Conservation (phyloP, 2,888 invertebrate genomes). For the Tipula unca region DNA sequence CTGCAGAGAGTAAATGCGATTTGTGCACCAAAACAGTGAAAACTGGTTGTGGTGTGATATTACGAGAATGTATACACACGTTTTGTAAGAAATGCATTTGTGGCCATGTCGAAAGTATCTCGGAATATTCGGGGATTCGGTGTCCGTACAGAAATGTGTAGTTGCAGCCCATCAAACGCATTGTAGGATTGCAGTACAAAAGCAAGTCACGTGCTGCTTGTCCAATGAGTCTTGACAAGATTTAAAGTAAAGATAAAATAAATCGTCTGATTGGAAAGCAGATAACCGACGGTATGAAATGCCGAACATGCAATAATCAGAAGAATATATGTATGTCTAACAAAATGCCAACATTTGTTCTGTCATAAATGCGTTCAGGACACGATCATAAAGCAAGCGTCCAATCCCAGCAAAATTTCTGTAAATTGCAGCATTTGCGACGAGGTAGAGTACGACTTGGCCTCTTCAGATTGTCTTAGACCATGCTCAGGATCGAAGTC, state of each 20-base stretch:
- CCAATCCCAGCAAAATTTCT: neutral
- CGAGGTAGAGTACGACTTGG: too few relatives aligned
- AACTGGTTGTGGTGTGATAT: neutral
- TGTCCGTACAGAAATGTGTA: neutral
- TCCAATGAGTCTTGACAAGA: neutral
- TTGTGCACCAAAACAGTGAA: neutral
- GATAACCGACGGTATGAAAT: neutral
- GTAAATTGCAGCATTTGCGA: neutral
- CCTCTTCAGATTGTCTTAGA: too few relatives aligned
- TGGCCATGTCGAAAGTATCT: neutral
- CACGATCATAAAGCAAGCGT: neutral
- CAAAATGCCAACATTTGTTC: neutral
- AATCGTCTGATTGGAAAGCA: neutral
- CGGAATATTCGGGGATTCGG: neutral
- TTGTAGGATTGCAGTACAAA: neutral
- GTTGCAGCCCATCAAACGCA: neutral
- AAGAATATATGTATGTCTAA: neutral
- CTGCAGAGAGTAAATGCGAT: neutral
- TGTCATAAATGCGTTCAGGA: neutral
- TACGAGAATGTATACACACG: neutral
- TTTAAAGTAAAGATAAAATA: neutral
- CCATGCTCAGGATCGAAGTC: too few relatives aligned
- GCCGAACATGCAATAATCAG: neutral
- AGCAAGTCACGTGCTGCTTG: neutral
- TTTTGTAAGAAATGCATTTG: neutral